Evolutionary conservation across 2,113 vertebrate genomes (phyloP), one percentile per base, ranked within the genome.

Genomic region (Heterotis niloticus): DNA sequence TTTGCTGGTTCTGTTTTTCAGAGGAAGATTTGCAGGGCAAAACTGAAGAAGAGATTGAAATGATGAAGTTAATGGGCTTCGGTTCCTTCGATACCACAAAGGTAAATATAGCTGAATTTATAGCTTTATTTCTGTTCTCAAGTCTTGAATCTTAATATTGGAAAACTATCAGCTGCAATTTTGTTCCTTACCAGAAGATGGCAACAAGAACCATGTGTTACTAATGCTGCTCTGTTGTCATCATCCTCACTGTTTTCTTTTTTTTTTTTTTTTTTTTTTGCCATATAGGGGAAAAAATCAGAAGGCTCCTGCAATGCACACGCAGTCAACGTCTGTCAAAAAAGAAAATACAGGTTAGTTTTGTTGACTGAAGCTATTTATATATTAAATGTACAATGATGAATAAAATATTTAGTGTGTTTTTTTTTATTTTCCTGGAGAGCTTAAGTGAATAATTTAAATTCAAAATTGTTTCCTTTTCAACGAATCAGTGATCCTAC

Each of bases 51-150:
- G 98, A 99, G 84, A 99, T 99, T 0, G 98, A 98, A 91, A 98
- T 99, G 98, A 97, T 99, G 95, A 99, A 98, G 80, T 81, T 88
- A 79, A 99, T 99, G 98, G 98, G 97, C 5, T 99, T 99, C 77
- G 87, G 86, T 56, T 87, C 92, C 1, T 99, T 99, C 51, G 91
- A 97, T 77, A 92, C 90, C 0, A 94, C 94, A 0, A 99, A 99
- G 91, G 97, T 97, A 85, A 94, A 92, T 26, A 44, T 44, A 2
- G 3, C 34, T 44, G 34, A 7, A 44, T 44, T 44, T 44, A 44
- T 44, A 44, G 34, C 34, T 2, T 44, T 44, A 4, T 44, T 44
- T 44, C n/a, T n/a, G n/a, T n/a, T n/a, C n/a, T n/a, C n/a, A n/a
- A n/a, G n/a, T n/a, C n/a, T n/a, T n/a, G n/a, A n/a, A n/a, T n/a